These are phyloP conservation scores for Philotrypesis tridentata DNA, from an alignment of 1,140 invertebrate species.

Conservation along the genomic window DNA sequence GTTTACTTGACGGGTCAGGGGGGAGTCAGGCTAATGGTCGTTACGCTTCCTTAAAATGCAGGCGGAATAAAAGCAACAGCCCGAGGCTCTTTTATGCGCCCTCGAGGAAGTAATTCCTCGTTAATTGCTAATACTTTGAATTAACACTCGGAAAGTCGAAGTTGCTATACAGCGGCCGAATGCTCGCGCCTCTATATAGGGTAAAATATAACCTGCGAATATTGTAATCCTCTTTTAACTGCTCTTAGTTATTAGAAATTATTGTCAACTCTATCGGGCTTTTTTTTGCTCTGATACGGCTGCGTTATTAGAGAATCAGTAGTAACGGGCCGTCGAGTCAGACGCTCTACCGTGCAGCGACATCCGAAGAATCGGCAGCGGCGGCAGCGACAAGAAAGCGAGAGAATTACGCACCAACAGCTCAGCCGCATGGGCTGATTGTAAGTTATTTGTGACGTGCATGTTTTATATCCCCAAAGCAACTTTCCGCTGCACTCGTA, in stretches of 20 bases:
- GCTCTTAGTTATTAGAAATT: neutral
- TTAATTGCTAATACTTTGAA: slow-evolving; percentile 50
- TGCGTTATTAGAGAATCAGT: neutral
- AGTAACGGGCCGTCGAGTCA: neutral
- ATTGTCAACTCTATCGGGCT: neutral
- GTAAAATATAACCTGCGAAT: slow-evolving; percentile 30
- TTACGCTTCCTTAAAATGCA: slow-evolving; percentile 47
- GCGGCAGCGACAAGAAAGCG: neutral
- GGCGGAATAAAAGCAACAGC: slow-evolving; percentile 39
- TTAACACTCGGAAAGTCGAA: slow-evolving; percentile 38
- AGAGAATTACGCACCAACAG: slow-evolving; percentile 25
- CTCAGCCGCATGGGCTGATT: slow-evolving; percentile 65
- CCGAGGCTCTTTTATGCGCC: slow-evolving; percentile 40
- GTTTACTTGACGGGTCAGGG: slow-evolving; percentile 34
- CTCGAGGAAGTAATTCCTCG: slow-evolving; percentile 47
- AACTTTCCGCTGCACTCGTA: slow-evolving; percentile 73
- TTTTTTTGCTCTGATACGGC: neutral
- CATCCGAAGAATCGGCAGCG: neutral
- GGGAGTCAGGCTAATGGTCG: slow-evolving; percentile 21
- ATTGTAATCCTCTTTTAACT: neutral
- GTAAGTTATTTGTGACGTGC: slow-evolving; percentile 73
- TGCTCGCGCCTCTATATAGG: neutral
- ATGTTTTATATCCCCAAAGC: slow-evolving; percentile 72
- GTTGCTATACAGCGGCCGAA: slow-evolving; percentile 1
- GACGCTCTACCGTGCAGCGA: too few relatives aligned